phyloP scores from a whole-genome alignment of 1,140 invertebrate genomes.

The Ruditapes philippinarum region DNA sequence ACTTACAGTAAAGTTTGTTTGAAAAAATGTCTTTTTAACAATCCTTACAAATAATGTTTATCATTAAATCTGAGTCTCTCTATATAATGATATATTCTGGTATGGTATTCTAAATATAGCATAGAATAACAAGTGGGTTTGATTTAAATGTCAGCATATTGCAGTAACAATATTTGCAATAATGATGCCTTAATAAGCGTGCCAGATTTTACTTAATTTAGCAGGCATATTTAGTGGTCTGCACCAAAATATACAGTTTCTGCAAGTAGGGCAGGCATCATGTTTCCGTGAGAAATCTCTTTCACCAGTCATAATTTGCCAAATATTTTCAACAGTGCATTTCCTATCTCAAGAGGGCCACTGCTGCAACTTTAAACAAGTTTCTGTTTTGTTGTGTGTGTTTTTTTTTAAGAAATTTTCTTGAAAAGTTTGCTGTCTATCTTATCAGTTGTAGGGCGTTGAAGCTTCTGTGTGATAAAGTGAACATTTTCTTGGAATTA shows the following conservation, averaged over 20 bases:
- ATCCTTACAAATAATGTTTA: too few relatives aligned
- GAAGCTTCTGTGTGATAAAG: neutral
- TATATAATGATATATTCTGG: too few relatives aligned
- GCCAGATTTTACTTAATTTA: neutral
- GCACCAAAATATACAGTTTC: neutral
- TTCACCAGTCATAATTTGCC: neutral
- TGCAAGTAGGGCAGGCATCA: neutral
- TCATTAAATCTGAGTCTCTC: too few relatives aligned
- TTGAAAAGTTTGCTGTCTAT: neutral
- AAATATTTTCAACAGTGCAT: neutral
- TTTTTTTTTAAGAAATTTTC: too few relatives aligned
- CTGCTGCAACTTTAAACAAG: neutral
- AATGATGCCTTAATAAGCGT: neutral
- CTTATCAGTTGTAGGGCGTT: neutral
- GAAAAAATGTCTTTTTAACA: too few relatives aligned
- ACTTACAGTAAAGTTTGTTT: too few relatives aligned
- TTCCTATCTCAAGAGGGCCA: neutral
- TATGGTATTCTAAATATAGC: too few relatives aligned
- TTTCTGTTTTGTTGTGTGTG: neutral
- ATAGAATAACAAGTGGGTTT: too few relatives aligned
- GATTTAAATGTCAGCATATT: too few relatives aligned
- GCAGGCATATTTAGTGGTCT: slow-evolving; percentile 16
- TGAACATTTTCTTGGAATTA: neutral
- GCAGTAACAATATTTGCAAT: neutral
- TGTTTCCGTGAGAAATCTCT: slow-evolving; percentile 8